Conservation (phyloP, 23 tunicate genomes). For the Trididemnum miniatum region DNA sequence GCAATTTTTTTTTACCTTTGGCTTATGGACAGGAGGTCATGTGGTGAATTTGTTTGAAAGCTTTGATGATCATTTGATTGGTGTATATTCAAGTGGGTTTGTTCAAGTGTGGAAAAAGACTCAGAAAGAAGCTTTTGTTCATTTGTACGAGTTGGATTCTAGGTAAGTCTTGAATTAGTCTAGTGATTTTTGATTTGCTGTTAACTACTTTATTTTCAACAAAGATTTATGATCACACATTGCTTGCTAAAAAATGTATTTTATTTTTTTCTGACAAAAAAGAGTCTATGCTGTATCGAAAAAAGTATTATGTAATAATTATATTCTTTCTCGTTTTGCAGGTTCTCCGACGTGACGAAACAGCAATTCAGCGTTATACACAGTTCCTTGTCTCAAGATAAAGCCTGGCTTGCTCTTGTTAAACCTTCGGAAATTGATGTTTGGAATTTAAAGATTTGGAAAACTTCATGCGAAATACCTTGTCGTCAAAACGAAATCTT, state of each 20-base stretch:
- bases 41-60: constrained; percentile 29
- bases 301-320: no score
- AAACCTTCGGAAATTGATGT: constrained; percentile 32
- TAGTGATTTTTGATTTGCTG: no score
- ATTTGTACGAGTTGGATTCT: constrained; percentile 36
- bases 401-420: constrained; percentile 10
- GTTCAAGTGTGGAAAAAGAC: constrained; percentile 42
- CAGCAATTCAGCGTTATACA: neutral
- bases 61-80: neutral
- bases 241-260: no score
- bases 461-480: constrained; percentile 3
- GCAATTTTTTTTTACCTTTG: no score
- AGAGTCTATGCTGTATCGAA: no score
- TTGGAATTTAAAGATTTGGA: constrained; percentile 41
- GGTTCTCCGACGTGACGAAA: neutral
- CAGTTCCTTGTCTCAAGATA: constrained; percentile 15
- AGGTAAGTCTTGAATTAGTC: constrained; percentile 38
- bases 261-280: no score
- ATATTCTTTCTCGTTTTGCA: neutral
- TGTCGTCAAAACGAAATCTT: constrained; percentile 22
- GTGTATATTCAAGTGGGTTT: constrained; percentile 34
- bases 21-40: neutral
- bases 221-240: no score
- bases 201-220: no score
- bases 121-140: neutral